Percentiles rank a stretch among this genome's conserved stretches.
Evolutionary conservation across 2,888 invertebrate species (phyloP).

Genomic region (Xestia sexstrigata): DNA sequence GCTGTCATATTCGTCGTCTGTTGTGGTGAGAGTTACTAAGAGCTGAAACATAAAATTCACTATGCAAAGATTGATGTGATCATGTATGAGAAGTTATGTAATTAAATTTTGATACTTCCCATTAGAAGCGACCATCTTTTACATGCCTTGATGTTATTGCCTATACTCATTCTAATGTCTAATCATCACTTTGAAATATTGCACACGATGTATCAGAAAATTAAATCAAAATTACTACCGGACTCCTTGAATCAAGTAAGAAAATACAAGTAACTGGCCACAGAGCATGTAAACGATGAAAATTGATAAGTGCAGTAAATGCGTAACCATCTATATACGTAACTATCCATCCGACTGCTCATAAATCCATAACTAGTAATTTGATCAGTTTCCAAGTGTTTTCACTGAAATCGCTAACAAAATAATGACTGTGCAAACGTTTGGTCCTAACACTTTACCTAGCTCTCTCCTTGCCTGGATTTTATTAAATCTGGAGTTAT

Average conservation of each 20-base stretch:
- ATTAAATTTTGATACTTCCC: conserved; percentile 33
- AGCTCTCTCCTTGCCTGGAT: conserved; percentile 80
- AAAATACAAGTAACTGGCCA: conserved; percentile 65
- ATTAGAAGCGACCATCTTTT: conserved; percentile 24
- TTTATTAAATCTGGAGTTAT: conserved; percentile 87
- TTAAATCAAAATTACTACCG: conserved; percentile 66
- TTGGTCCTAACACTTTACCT: conserved; percentile 83
- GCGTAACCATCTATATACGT: conserved; percentile 62
- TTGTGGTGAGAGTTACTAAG: conserved; percentile 10
- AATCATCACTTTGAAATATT: conserved; percentile 48
- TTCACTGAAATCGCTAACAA: conserved; percentile 86
- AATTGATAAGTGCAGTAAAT: conserved; percentile 71
- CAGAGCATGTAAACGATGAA: conserved; percentile 72
- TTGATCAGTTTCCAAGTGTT: conserved; percentile 84
- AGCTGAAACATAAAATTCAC: conserved; percentile 13
- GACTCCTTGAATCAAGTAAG: conserved; percentile 60
- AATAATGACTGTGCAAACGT: conserved; percentile 81
- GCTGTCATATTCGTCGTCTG: not conserved
- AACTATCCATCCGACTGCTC: conserved; percentile 73
- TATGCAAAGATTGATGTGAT: not conserved
- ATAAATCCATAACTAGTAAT: conserved; percentile 82
- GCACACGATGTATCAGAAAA: conserved; percentile 61
- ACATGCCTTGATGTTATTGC: conserved; percentile 3
- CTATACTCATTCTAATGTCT: conserved; percentile 27
- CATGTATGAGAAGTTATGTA: conserved; percentile 3